phyloP scores from a whole-genome alignment of 1,140 invertebrate species.

The Dinothrombium tinctorium region DNA sequence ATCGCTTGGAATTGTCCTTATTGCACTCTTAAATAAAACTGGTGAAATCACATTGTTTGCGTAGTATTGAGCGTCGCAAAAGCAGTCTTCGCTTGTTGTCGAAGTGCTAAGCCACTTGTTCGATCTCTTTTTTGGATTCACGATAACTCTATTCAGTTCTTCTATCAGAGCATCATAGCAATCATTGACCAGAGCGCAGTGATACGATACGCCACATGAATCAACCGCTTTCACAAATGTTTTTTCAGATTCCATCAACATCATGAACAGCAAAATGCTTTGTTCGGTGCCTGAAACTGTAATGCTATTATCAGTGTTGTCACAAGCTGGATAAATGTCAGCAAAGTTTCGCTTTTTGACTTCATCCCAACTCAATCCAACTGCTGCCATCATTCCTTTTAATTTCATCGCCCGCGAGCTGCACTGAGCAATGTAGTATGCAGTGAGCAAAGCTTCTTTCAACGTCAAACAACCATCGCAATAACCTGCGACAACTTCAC shows the following conservation, averaged over 20 bases:
- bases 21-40: constrained; percentile 42
- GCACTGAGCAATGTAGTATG: constrained; percentile 66
- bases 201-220: no score
- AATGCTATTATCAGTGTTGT: constrained; percentile 74
- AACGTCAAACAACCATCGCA: constrained; percentile 75
- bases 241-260: constrained; percentile 31
- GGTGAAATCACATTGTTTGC: constrained; percentile 78
- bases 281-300: constrained; percentile 76
- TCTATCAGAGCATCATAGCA: constrained; percentile 52
- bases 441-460: constrained; percentile 62
- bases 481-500: constrained; percentile 81
- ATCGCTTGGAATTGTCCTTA: constrained; percentile 54
- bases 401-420: constrained; percentile 29
- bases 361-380: constrained; percentile 69
- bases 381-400: constrained; percentile 41
- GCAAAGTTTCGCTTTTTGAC: constrained; percentile 46
- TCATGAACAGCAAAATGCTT: constrained; percentile 17
- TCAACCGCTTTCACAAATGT: no score
- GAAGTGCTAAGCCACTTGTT: constrained; percentile 72
- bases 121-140: constrained; percentile 45
- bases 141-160: constrained; percentile 50
- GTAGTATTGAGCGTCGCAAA: constrained; percentile 47
- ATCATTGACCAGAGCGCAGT: constrained; percentile 65
- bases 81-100: constrained; percentile 40
- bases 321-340: constrained; percentile 71